Evolutionary conservation across 1,140 invertebrate genomes (phyloP).

Genomic region (Ditylenchus dipsaci): DNA sequence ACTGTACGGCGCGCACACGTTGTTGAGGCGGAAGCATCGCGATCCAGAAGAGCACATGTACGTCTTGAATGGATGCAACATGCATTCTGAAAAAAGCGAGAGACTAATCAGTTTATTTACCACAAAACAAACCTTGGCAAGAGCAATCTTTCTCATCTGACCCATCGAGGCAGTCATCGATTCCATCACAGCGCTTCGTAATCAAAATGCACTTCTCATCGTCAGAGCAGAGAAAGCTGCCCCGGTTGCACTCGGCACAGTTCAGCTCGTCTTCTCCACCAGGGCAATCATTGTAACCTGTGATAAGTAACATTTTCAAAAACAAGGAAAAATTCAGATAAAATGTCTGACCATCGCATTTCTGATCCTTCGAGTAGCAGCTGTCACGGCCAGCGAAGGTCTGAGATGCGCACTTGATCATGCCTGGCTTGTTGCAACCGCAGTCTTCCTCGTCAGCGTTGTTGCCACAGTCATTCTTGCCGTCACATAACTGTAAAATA

Average conservation of each 20-base stretch:
- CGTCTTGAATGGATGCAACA: conserved; percentile 15
- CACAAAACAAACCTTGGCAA: conserved; percentile 22
- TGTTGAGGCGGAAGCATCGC: conserved; percentile 23
- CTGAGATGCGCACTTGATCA: conserved; percentile 64
- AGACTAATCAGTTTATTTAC: neutral
- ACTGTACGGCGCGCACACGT: conserved; percentile 24
- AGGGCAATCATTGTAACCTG: conserved; percentile 57
- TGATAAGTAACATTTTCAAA: conserved; percentile 62
- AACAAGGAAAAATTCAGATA: neutral
- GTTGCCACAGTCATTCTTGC: conserved; percentile 23
- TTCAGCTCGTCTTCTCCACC: conserved; percentile 29
- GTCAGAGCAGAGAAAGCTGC: conserved; percentile 22
- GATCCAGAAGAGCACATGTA: conserved; percentile 21
- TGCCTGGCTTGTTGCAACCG: conserved; percentile 1
- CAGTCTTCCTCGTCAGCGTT: conserved; percentile 40
- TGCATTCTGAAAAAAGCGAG: conserved; percentile 32
- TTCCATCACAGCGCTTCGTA: conserved; percentile 28
- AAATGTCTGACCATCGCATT: conserved; percentile 23
- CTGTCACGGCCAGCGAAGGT: conserved; percentile 60
- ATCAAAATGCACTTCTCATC: conserved; percentile 32
- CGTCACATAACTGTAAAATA: conserved; percentile 37
- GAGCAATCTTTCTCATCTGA: conserved; percentile 32
- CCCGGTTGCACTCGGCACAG: conserved; percentile 3
- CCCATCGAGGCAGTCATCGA: conserved; percentile 33
- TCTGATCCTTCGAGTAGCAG: conserved; percentile 11